phyloP scores from a whole-genome alignment of 2,797 vertebrate species.

The Florisuga fusca region DNA sequence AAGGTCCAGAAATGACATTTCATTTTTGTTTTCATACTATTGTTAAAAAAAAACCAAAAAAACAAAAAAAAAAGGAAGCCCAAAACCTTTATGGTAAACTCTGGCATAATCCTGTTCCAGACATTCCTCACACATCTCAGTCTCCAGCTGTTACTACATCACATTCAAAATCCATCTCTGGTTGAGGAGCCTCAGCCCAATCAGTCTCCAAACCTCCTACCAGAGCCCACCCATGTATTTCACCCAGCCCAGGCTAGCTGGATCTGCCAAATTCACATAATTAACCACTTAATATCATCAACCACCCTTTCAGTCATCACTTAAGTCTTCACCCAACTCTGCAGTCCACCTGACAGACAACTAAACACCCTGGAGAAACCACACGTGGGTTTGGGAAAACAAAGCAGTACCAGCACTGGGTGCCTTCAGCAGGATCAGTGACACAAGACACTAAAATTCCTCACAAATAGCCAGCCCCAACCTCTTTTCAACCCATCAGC shows the following conservation, averaged over 20 bases:
- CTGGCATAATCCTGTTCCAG: background rate
- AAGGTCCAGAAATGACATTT: background rate
- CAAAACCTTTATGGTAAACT: background rate
- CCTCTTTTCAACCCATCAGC: background rate
- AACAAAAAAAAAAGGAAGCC: background rate
- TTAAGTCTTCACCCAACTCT: background rate
- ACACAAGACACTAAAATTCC: background rate
- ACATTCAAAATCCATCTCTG: background rate
- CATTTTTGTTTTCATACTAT: background rate
- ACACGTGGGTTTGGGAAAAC: background rate
- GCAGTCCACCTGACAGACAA: background rate
- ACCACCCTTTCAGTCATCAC: background rate
- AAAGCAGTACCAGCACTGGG: background rate
- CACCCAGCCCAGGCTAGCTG: background rate
- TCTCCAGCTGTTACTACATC: background rate
- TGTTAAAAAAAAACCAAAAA: background rate
- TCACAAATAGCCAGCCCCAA: background rate
- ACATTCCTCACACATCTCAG: background rate
- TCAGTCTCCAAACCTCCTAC: background rate
- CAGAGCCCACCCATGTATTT: background rate
- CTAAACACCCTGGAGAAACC: background rate
- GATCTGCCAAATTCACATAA: background rate
- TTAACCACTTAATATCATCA: background rate
- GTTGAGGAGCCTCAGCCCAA: background rate
- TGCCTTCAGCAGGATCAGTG: background rate